phyloP scores from a whole-genome alignment of 2,888 invertebrate genomes.

The Labia minor region DNA sequence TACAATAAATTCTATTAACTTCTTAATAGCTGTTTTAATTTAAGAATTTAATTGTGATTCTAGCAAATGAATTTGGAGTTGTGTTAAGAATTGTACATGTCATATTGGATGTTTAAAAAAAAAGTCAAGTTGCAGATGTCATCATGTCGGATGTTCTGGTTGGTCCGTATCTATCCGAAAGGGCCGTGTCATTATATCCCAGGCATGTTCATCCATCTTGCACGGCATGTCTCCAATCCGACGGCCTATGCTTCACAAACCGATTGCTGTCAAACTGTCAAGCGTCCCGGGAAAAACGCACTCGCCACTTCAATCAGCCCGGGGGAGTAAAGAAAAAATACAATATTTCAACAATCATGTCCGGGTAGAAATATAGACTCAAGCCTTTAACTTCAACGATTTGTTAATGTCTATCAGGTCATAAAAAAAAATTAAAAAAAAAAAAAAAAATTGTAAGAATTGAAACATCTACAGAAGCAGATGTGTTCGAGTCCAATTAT shows the following conservation, averaged over 20 bases:
- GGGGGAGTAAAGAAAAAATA: background rate
- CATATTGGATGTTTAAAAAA: too few species aligned
- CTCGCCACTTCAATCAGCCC: background rate
- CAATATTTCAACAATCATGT: background rate
- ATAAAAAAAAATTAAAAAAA: too few species aligned
- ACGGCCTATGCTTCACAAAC: too few species aligned
- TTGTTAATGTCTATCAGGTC: background rate
- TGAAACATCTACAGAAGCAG: too few species aligned
- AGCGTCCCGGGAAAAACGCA: background rate
- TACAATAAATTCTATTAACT: too few species aligned
- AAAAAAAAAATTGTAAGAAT: too few species aligned
- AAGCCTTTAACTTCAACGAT: background rate
- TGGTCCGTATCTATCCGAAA: background rate
- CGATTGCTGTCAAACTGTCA: background rate
- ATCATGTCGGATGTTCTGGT: background rate
- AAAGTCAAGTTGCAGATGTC: background rate
- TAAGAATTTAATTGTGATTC: too few species aligned
- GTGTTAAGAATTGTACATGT: too few species aligned
- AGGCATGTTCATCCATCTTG: background rate
- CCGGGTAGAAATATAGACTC: background rate
- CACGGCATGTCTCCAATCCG: background rate
- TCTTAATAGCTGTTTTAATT: too few species aligned
- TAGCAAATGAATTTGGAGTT: too few species aligned
- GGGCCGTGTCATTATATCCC: background rate
- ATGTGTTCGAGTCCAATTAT: too few species aligned